Conservation (phyloP, 2,113 vertebrate species). For the Nansenia antarctica region DNA sequence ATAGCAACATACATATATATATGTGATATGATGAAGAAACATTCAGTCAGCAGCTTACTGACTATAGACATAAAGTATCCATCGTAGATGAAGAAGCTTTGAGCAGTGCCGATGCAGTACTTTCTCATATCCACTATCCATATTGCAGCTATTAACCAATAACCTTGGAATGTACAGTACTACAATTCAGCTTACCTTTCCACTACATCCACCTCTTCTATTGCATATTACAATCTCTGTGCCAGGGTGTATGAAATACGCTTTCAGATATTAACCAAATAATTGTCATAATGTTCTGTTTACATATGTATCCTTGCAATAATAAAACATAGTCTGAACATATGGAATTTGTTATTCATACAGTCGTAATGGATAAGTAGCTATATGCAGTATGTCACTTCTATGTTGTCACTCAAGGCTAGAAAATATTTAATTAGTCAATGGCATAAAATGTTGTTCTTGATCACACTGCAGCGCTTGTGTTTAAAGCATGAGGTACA, state of each 20-base stretch:
- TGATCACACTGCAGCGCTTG: constrained; percentile 3
- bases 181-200: not conserved
- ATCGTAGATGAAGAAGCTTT: too few species aligned
- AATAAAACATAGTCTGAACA: too few species aligned
- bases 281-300: not conserved
- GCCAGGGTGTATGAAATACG: constrained; percentile 52
- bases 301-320: not conserved
- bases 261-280: not conserved
- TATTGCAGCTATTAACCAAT: constrained; percentile 42
- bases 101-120: not conserved
- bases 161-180: not conserved
- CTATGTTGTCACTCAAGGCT: too few species aligned
- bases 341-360: not conserved
- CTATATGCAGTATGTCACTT: too few species aligned
- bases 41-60: too few species aligned
- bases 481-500: constrained; percentile 5
- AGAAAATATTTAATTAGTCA: too few species aligned
- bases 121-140: constrained; percentile 18
- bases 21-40: too few species aligned
- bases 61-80: too few species aligned
- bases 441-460: too few species aligned
- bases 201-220: not conserved
- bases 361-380: too few species aligned
- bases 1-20: constrained; percentile 19
- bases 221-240: constrained; percentile 53